Conservation (phyloP, 2,113 vertebrate genomes). For the Lophius piscatorius region DNA sequence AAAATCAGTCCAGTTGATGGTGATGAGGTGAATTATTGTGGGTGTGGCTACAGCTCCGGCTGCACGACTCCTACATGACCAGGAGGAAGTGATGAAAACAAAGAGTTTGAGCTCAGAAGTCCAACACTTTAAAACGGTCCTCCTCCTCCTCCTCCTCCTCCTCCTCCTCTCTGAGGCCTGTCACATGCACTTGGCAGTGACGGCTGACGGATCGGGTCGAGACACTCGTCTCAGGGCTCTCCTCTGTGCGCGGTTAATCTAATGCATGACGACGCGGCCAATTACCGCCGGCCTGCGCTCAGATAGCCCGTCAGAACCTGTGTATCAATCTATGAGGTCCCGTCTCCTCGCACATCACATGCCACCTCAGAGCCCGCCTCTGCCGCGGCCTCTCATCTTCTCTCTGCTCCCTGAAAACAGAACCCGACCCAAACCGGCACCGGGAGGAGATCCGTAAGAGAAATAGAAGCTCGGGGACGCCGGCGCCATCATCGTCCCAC, state of each 20-base stretch:
- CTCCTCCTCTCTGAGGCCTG: slow-evolving; percentile 72
- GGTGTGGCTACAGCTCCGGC: slow-evolving; percentile 18
- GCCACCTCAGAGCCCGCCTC: slow-evolving; percentile 81
- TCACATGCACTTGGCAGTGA: slow-evolving; percentile 84
- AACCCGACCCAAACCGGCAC: slow-evolving; percentile 44
- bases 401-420: slow-evolving; percentile 63
- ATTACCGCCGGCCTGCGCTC: slow-evolving; percentile 88
- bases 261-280: slow-evolving; percentile 92
- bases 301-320: slow-evolving; percentile 94
- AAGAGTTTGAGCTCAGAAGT: slow-evolving; percentile 57
- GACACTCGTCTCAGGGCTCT: slow-evolving; percentile 91
- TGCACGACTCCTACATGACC: slow-evolving; percentile 21
- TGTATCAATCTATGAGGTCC: slow-evolving; percentile 90
- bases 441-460: slow-evolving; percentile 32
- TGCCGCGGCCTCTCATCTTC: slow-evolving; percentile 71
- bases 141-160: slow-evolving; percentile 55
- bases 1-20: no score
- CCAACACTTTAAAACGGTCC: slow-evolving; percentile 63
- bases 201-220: slow-evolving; percentile 87
- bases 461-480: slow-evolving; percentile 25
- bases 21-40: neutral
- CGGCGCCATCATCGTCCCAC: slow-evolving; percentile 19
- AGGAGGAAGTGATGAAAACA: slow-evolving; percentile 30
- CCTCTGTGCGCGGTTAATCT: slow-evolving; percentile 88
- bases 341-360: slow-evolving; percentile 84